These are phyloP conservation scores for Rhagonycha fulva DNA, from an alignment of 2,888 invertebrate species.

Conservation along the genomic window DNA sequence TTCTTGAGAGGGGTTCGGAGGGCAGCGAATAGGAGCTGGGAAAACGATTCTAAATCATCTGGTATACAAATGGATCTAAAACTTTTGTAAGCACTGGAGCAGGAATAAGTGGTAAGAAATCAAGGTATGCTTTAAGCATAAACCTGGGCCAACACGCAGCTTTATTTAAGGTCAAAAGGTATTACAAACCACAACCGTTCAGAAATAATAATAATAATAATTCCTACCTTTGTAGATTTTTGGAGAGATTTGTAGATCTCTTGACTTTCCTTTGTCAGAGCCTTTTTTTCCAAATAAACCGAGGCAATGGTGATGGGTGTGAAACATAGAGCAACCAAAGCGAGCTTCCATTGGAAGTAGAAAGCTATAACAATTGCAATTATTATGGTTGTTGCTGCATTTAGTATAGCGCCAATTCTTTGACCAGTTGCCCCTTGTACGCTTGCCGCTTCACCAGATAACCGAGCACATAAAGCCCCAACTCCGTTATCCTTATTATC, in stretches of 20 bases:
- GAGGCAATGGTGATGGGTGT: slow-evolving; percentile 72
- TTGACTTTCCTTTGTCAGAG: slow-evolving; percentile 68
- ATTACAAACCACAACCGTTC: too few relatives aligned
- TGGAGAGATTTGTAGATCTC: slow-evolving; percentile 73
- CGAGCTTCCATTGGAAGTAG: slow-evolving; percentile 76
- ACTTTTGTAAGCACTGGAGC: too few relatives aligned
- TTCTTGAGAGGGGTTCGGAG: too few relatives aligned
- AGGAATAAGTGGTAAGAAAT: too few relatives aligned
- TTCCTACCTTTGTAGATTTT: slow-evolving; percentile 77
- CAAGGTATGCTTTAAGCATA: too few relatives aligned
- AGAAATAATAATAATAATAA: too few relatives aligned
- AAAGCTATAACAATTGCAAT: slow-evolving; percentile 69
- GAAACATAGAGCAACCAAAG: slow-evolving; percentile 72
- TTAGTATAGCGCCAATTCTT: slow-evolving; percentile 76
- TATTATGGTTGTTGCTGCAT: slow-evolving; percentile 70
- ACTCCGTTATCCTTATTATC: slow-evolving; percentile 74
- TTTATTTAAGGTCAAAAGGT: too few relatives aligned
- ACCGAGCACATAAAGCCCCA: slow-evolving; percentile 73
- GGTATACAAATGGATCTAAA: too few relatives aligned
- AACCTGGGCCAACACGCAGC: too few relatives aligned
- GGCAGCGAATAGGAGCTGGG: too few relatives aligned
- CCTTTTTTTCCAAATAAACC: slow-evolving; percentile 68
- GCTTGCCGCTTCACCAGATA: slow-evolving; percentile 77
- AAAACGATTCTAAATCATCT: too few relatives aligned
- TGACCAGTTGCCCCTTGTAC: slow-evolving; percentile 84